Evolutionary conservation across 2,113 vertebrate genomes (phyloP).

Genomic region (Parus major): DNA sequence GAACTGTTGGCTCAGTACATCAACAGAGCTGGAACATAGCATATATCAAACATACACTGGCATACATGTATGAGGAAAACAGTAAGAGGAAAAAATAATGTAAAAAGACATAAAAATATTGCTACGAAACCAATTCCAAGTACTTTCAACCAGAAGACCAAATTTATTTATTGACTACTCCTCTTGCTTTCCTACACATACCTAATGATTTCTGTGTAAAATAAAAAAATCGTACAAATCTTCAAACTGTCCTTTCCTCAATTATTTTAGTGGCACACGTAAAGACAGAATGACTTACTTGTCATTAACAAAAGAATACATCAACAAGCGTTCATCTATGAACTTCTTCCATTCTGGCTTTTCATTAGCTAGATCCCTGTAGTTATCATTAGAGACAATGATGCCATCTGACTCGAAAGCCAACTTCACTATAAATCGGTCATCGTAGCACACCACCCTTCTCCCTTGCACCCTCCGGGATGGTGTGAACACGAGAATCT

Average conservation of each 20-base stretch:
- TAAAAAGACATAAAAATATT: not conserved
- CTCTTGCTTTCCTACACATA: not conserved
- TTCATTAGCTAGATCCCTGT: slow-evolving; percentile 94
- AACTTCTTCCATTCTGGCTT: slow-evolving; percentile 99
- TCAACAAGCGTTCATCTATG: slow-evolving; percentile 93
- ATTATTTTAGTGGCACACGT: not conserved
- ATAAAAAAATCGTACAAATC: not conserved
- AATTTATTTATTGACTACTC: not conserved
- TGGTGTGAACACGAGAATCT: slow-evolving; percentile 94
- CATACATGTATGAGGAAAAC: not conserved
- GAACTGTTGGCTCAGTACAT: not conserved
- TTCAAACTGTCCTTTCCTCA: not conserved
- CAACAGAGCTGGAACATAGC: not conserved
- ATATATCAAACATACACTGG: not conserved
- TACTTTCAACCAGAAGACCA: not conserved
- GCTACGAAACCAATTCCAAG: not conserved
- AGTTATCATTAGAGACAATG: slow-evolving; percentile 98
- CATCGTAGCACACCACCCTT: slow-evolving; percentile 95
- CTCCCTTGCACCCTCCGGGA: slow-evolving; percentile 94
- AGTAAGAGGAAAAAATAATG: not conserved
- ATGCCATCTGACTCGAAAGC: slow-evolving; percentile 95
- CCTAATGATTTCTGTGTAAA: not conserved
- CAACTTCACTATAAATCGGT: slow-evolving; percentile 95
- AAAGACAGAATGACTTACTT: slow-evolving; percentile 80
- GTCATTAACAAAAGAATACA: slow-evolving; percentile 99